Conservation (phyloP, 2,888 invertebrate species). For the Keiferia lycopersicella region DNA sequence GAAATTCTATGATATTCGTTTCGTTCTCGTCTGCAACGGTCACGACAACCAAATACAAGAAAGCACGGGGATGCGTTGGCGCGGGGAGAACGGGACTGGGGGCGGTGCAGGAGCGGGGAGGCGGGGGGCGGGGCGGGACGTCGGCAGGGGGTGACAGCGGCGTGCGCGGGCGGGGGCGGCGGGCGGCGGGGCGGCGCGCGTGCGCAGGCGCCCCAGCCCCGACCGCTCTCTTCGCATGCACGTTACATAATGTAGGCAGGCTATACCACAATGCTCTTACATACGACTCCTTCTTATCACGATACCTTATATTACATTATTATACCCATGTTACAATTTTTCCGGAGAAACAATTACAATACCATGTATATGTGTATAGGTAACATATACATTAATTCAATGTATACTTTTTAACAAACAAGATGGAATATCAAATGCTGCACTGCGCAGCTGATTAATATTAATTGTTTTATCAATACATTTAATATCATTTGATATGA, state of each 20-base stretch:
- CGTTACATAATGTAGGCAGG: conserved; percentile 34
- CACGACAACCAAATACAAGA: conserved; percentile 42
- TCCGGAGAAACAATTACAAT: conserved; percentile 51
- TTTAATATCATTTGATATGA: conserved; percentile 75
- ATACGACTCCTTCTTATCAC: conserved; percentile 58
- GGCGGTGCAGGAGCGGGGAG: conserved; percentile 41
- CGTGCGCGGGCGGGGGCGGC: conserved; percentile 39
- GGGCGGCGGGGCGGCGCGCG: conserved; percentile 30
- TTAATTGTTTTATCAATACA: conserved; percentile 46
- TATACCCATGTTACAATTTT: conserved; percentile 60
- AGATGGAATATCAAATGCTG: conserved; percentile 71
- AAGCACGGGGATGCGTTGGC: conserved; percentile 35
- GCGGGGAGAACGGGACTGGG: conserved; percentile 68
- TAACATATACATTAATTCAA: conserved; percentile 28
- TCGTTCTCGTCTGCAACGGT: neutral
- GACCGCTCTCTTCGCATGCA: conserved; percentile 29
- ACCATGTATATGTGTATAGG: conserved; percentile 39
- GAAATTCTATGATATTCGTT: neutral
- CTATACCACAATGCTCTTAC: conserved; percentile 50
- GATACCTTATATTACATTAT: conserved; percentile 55
- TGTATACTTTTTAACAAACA: conserved; percentile 72
- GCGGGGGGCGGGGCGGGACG: conserved; percentile 35
- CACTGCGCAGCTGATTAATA: conserved; percentile 54
- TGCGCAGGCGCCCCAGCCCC: conserved; percentile 30
- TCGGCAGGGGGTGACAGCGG: conserved; percentile 75